Evolutionary conservation across 2,113 vertebrate genomes (phyloP).

Genomic region (Colistium nudipinnis): DNA sequence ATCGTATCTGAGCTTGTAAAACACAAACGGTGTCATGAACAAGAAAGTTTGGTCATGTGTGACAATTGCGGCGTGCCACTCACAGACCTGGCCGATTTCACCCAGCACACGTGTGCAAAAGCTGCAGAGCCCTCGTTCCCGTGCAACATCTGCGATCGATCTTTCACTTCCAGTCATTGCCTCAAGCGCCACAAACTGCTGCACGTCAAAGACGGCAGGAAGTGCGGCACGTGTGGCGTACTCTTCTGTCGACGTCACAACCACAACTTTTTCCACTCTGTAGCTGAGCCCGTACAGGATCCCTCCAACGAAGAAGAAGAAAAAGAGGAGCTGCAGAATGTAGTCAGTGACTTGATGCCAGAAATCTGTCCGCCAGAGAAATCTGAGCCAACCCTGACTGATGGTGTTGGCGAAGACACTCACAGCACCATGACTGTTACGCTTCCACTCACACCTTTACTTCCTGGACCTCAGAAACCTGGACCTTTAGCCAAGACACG

Average conservation of each 20-base stretch:
- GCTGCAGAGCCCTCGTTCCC: constrained; percentile 60
- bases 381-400: background rate
- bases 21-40: constrained; percentile 63
- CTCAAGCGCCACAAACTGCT: constrained; percentile 81
- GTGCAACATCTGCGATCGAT: constrained; percentile 75
- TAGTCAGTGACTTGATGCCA: background rate
- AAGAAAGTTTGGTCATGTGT: constrained; percentile 29
- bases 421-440: background rate
- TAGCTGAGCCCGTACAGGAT: background rate
- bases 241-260: constrained; percentile 75
- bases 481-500: background rate
- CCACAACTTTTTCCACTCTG: constrained; percentile 1
- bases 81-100: constrained; percentile 39
- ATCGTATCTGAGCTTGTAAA: constrained; percentile 35
- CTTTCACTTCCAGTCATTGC: constrained; percentile 67
- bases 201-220: constrained; percentile 72
- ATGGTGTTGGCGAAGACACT: background rate
- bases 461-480: background rate
- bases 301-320: rapidly evolving
- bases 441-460: no score
- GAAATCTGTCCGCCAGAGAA: background rate
- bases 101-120: constrained; percentile 44
- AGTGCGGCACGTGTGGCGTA: constrained; percentile 66
- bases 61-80: constrained; percentile 48
- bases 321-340: background rate